A percentile compares a stretch with the other conserved stretches of the same genome.
These are phyloP conservation scores for Pangasius macronema DNA, from an alignment of 2,797 vertebrate genomes.

Conservation along the genomic window DNA sequence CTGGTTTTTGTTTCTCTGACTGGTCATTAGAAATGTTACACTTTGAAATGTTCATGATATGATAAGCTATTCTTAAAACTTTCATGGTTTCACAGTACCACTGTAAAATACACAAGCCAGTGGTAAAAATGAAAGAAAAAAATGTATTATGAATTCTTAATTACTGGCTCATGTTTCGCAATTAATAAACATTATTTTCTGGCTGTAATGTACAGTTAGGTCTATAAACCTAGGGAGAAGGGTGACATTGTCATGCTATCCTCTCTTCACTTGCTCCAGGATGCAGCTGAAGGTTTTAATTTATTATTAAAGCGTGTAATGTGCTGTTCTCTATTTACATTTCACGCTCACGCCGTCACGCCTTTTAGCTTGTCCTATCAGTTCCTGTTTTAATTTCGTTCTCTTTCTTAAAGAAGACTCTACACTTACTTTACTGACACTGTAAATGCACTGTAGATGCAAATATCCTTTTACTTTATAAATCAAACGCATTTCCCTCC, in stretches of 20 bases:
- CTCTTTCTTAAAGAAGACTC: not conserved
- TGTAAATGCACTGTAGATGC: not conserved
- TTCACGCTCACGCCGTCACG: not conserved
- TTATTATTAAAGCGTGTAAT: not conserved
- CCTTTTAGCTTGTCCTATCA: not conserved
- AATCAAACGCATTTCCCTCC: not conserved
- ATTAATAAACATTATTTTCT: not conserved
- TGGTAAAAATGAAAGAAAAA: no score
- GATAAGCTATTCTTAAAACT: no score
- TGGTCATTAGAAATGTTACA: not conserved
- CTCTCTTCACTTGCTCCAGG: not conserved
- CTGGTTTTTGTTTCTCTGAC: not conserved
- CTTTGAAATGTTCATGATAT: not conserved
- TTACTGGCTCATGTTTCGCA: not conserved
- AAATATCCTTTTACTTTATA: not conserved
- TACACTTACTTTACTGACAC: not conserved
- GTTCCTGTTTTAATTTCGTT: not conserved
- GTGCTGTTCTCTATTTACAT: not conserved
- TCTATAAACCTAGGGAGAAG: not conserved
- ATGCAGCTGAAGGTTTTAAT: not conserved
- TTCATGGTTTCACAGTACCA: not conserved
- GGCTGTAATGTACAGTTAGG: not conserved
- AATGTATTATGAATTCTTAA: no score
- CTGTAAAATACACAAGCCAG: no score
- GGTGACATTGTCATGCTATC: not conserved